phyloP scores from a whole-genome alignment of 2,797 vertebrate species.

The Cirrhinus molitorella region DNA sequence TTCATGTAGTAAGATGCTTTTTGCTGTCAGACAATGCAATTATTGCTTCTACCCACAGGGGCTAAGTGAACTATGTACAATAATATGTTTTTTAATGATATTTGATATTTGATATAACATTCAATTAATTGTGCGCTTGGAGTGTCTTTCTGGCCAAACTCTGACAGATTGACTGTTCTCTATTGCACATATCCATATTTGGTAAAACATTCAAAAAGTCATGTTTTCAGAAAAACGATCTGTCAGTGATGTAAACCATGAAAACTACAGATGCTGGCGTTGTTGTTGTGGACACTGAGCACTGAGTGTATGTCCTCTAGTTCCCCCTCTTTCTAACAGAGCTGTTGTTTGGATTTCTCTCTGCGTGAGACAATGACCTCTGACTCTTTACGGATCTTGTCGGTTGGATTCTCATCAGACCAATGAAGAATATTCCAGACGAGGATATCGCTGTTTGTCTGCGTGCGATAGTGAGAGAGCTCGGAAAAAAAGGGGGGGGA shows the following conservation, averaged over 20 bases:
- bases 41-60: background rate
- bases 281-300: background rate
- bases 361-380: constrained; percentile 34
- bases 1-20: background rate
- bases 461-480: constrained; percentile 54
- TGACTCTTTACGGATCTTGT: constrained; percentile 17
- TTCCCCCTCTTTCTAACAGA: constrained; percentile 4
- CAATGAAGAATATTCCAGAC: constrained; percentile 37
- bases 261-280: background rate
- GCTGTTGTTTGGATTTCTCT: constrained; percentile 32
- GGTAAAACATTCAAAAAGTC: background rate
- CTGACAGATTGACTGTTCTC: background rate
- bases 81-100: background rate
- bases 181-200: constrained; percentile 1
- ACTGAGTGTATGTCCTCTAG: background rate
- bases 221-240: constrained; percentile 11
- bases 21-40: too few species aligned
- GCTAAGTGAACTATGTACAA: background rate
- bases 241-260: constrained; percentile 19
- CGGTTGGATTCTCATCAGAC: constrained; percentile 12
- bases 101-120: background rate
- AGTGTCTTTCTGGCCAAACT: background rate
- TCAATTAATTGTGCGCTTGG: background rate
- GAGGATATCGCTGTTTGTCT: constrained; percentile 9
- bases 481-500: background rate